Conservation (phyloP, 2,113 vertebrate species). For the Pygoscelis antarcticus region DNA sequence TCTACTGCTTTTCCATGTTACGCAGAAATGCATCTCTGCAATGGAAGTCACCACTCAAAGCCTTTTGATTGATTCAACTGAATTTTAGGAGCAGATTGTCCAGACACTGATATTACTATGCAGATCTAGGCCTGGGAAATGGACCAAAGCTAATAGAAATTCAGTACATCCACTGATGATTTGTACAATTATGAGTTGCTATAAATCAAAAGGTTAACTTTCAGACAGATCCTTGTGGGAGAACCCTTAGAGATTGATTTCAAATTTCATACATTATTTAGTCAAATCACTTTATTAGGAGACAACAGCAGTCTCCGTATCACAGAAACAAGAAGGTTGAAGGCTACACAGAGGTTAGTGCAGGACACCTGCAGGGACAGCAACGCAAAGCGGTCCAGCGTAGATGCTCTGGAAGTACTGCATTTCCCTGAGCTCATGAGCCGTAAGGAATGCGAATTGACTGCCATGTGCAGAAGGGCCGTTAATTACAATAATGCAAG, state of each 20-base stretch:
- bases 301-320: neutral
- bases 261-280: neutral
- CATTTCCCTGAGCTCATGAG: neutral
- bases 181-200: neutral
- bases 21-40: fast-evolving
- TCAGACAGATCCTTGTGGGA: neutral
- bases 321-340: neutral
- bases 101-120: neutral
- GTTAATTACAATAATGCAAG: neutral
- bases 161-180: neutral
- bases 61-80: neutral
- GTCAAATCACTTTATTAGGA: neutral
- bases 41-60: neutral
- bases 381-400: fast-evolving
- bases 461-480: neutral
- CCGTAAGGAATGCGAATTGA: neutral
- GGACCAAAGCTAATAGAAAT: neutral
- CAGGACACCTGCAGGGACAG: neutral
- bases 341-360: fast-evolving
- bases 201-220: neutral
- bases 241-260: neutral
- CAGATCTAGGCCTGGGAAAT: neutral
- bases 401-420: neutral
- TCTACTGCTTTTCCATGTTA: neutral
- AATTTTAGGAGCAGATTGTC: neutral